These are phyloP conservation scores for Alaudala cheleensis DNA, from an alignment of 2,113 vertebrate genomes.

Conservation along the genomic window DNA sequence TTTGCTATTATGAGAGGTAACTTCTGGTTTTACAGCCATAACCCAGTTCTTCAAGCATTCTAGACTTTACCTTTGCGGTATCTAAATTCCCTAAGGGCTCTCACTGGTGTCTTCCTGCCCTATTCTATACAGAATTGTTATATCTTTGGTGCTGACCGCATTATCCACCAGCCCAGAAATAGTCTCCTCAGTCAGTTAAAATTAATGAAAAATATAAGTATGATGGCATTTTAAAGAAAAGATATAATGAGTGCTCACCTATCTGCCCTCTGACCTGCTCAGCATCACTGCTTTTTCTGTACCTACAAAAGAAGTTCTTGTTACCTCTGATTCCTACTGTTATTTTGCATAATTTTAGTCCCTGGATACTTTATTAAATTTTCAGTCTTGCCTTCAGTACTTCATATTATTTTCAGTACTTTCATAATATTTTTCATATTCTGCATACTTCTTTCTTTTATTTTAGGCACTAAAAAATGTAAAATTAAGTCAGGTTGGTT, in stretches of 20 bases:
- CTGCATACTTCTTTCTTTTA: not conserved
- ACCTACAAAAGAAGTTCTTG: not conserved
- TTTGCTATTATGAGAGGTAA: accelerated
- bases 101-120: not conserved
- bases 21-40: not conserved
- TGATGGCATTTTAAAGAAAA: not conserved
- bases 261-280: not conserved
- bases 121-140: not conserved
- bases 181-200: not conserved
- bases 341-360: not conserved
- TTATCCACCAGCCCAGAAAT: not conserved
- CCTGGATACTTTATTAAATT: not conserved
- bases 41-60: not conserved
- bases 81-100: not conserved
- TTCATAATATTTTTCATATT: not conserved
- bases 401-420: not conserved
- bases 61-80: not conserved
- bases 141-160: not conserved
- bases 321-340: not conserved
- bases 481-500: not conserved
- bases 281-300: not conserved
- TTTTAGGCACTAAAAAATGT: not conserved
- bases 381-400: not conserved
- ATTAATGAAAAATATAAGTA: not conserved
- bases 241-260: not conserved